These are phyloP conservation scores for Sarcophaga caerulescens DNA, from an alignment of 2,888 invertebrate species.

Conservation along the genomic window DNA sequence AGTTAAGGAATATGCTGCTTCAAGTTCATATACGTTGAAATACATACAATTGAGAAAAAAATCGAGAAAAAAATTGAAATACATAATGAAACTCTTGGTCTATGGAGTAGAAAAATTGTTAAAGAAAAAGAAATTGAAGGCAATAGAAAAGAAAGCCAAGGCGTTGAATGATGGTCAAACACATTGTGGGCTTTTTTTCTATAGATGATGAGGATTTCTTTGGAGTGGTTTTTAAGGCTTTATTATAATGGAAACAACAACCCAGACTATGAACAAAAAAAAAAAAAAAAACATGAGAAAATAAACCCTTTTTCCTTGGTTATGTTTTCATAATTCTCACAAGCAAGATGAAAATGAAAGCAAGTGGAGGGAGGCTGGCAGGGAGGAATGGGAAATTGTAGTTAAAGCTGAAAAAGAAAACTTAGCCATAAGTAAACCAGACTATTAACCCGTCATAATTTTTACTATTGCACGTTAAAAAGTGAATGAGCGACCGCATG, in stretches of 20 bases:
- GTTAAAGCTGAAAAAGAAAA: conserved; percentile 26
- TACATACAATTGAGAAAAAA: conserved; percentile 20
- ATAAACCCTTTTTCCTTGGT: conserved; percentile 18
- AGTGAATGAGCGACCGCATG: conserved; percentile 8
- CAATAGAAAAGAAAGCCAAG: conserved; percentile 58
- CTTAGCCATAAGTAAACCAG: conserved; percentile 50
- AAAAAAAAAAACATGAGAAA: background rate
- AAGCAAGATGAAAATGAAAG: conserved; percentile 53
- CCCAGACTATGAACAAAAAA: conserved; percentile 5
- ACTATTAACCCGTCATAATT: conserved; percentile 58
- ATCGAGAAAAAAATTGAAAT: background rate
- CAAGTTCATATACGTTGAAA: conserved; percentile 23
- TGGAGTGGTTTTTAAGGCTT: conserved; percentile 50
- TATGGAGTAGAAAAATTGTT: background rate
- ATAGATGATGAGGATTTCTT: conserved; percentile 26
- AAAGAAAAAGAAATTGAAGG: conserved; percentile 20
- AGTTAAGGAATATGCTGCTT: conserved; percentile 21
- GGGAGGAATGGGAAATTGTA: background rate
- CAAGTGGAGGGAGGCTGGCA: background rate
- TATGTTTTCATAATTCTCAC: conserved; percentile 31
- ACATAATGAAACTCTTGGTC: conserved; percentile 38
- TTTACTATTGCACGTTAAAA: conserved; percentile 27
- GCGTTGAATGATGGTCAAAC: conserved; percentile 64
- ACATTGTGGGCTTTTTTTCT: conserved; percentile 49
- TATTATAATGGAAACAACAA: conserved; percentile 25